Percentiles rank a stretch among this genome's conserved stretches.
Evolutionary conservation across 2,113 vertebrate genomes (phyloP).

Genomic region (Manacus vitellinus): DNA sequence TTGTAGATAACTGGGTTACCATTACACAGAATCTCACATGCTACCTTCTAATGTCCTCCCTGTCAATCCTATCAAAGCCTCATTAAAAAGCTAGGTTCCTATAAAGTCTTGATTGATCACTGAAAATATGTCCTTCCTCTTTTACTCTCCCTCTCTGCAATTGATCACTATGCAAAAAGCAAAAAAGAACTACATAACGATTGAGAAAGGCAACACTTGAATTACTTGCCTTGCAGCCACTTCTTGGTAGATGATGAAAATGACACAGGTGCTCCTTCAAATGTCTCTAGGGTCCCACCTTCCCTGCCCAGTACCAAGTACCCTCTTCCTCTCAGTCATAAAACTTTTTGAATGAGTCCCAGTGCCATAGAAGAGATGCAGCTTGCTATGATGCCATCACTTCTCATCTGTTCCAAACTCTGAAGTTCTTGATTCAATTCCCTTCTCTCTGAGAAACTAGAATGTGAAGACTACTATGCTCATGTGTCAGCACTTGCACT

Average conservation of each 20-base stretch:
- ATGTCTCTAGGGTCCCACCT: background rate
- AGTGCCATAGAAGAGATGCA: background rate
- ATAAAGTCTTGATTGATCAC: background rate
- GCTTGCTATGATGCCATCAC: background rate
- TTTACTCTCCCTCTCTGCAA: background rate
- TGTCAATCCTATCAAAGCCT: background rate
- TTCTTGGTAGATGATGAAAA: background rate
- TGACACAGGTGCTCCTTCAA: background rate
- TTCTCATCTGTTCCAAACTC: background rate
- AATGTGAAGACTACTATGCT: background rate
- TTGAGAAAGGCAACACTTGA: background rate
- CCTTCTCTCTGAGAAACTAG: background rate
- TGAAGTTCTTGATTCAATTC: background rate
- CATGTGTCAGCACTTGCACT: background rate
- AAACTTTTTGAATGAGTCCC: background rate
- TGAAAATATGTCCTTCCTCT: background rate
- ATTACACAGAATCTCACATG: fast-evolving
- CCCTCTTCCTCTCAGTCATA: background rate
- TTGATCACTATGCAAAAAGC: background rate
- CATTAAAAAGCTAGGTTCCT: background rate
- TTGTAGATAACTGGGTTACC: background rate
- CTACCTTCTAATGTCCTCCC: background rate
- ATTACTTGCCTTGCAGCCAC: background rate
- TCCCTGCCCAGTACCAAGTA: background rate
- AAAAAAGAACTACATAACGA: background rate